These are phyloP conservation scores for Chymomyza procnemis DNA, from an alignment of 2,888 invertebrate genomes.

Conservation along the genomic window DNA sequence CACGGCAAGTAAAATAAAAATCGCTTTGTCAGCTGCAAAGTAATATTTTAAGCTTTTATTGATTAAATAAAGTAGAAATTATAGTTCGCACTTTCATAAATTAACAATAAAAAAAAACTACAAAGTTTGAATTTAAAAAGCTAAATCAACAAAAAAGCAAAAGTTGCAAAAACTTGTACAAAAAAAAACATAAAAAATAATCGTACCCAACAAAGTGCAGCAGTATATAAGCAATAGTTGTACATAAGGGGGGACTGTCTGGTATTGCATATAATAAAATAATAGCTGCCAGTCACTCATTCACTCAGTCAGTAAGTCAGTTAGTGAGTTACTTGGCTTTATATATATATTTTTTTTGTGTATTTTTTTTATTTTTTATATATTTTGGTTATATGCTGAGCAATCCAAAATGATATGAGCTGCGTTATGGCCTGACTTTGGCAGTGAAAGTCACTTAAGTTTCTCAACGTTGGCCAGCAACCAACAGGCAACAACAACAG, in stretches of 20 bases:
- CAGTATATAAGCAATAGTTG: not conserved
- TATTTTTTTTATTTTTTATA: not conserved
- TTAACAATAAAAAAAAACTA: not conserved
- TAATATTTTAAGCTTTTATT: not conserved
- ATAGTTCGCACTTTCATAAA: not conserved
- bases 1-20: not conserved
- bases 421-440: constrained; percentile 18
- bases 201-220: not conserved
- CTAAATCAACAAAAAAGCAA: not conserved
- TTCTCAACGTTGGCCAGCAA: constrained; percentile 51
- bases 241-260: not conserved
- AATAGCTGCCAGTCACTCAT: constrained; percentile 2
- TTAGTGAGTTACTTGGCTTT: constrained; percentile 32
- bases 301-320: constrained; percentile 27
- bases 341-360: not conserved
- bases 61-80: not conserved
- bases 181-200: not conserved
- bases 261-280: not conserved
- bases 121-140: not conserved
- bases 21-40: not conserved
- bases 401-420: constrained; percentile 46
- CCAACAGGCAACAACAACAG: constrained; percentile 15
- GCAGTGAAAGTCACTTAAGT: constrained; percentile 54
- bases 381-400: constrained; percentile 36
- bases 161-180: not conserved